phyloP scores from a whole-genome alignment of 2,888 invertebrate genomes.

The Metalampra italica region DNA sequence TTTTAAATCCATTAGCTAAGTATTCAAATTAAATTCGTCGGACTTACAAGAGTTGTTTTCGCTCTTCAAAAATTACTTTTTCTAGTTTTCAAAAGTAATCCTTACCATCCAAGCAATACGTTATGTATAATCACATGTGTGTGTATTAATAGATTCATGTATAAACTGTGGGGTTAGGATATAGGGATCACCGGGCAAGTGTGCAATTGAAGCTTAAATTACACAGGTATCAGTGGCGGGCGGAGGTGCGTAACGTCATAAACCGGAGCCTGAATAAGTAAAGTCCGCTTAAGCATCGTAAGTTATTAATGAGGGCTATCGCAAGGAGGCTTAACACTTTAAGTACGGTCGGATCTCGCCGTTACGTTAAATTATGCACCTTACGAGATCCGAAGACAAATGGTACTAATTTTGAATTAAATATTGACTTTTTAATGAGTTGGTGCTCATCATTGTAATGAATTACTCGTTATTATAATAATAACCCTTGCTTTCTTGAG shows the following conservation, averaged over 20 bases:
- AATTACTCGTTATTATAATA: conserved; percentile 18
- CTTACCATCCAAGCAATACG: too few relatives aligned
- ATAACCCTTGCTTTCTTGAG: conserved; percentile 12
- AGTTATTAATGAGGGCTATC: conserved; percentile 58
- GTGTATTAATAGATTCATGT: conserved; percentile 9
- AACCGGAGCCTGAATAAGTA: conserved; percentile 37
- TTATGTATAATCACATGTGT: too few relatives aligned
- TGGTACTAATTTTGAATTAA: conserved; percentile 31
- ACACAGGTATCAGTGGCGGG: conserved; percentile 1
- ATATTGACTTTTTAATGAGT: conserved; percentile 9
- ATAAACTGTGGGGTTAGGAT: conserved; percentile 22
- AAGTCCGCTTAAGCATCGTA: conserved; percentile 43
- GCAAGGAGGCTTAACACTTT: conserved; percentile 54
- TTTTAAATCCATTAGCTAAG: too few relatives aligned
- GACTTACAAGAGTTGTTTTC: too few relatives aligned
- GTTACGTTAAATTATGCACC: conserved; percentile 48
- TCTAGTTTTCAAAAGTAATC: too few relatives aligned
- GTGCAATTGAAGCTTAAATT: conserved; percentile 8
- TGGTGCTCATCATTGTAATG: conserved; percentile 1
- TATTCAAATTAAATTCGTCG: too few relatives aligned
- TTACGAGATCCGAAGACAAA: conserved; percentile 37
- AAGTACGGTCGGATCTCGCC: conserved; percentile 50
- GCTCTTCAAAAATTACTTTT: too few relatives aligned
- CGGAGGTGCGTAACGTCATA: conserved; percentile 6
- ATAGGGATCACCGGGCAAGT: conserved; percentile 7